Evolutionary conservation across 2,113 vertebrate genomes (phyloP), one percentile per base, ranked within the genome.

Genomic region (Illadopsis cleaveri): DNA sequence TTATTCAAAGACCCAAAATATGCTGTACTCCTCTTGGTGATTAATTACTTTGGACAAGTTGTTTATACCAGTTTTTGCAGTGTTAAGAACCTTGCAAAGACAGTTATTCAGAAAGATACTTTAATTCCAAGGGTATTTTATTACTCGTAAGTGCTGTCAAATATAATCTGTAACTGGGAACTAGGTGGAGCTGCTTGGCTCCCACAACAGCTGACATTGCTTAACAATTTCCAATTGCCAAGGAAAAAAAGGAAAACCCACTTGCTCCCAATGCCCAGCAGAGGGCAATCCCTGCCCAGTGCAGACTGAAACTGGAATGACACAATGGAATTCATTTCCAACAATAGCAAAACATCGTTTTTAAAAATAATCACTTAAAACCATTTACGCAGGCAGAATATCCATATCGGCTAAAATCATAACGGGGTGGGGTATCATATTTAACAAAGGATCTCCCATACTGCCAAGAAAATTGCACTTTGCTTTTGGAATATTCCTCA

Each of bases 281-380:
- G 97, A 94, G 97, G 96, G 96, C 91, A 91, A 81, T 51, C 93
- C 66, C 62, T 87, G 61, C 57, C 61, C 72, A 54, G 47, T 0
- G 37, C 37, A 76, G 33, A 42, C 23, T 33, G 53, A 51, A 35
- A 40, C 4, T 40, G n/a, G 70, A 81, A 47, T 16, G 4, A 8
- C 23, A 62, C n/a, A 71, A 17, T 1, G 0, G 58, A 45, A 85
- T n/a, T 65, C 2, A 47, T 16, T 86, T 70, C 66, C 50, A 76
- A 42, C 38, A 83, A 50, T 2, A 70, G 33, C 5, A 3, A 58
- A 40, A 57, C 44, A 15, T 17, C 11, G 3, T 16, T 61, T 51
- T 8, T 10, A 7, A 17, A 37, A 64, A 40, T 51, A 64, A 30
- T 5, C 21, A 28, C 58, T 65, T 38, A 8, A 50, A 87, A 20